A percentile compares a stretch with the other conserved stretches of the same genome.
phyloP scores from a whole-genome alignment of 1,140 invertebrate genomes.

The Aphelenchoides avenae region DNA sequence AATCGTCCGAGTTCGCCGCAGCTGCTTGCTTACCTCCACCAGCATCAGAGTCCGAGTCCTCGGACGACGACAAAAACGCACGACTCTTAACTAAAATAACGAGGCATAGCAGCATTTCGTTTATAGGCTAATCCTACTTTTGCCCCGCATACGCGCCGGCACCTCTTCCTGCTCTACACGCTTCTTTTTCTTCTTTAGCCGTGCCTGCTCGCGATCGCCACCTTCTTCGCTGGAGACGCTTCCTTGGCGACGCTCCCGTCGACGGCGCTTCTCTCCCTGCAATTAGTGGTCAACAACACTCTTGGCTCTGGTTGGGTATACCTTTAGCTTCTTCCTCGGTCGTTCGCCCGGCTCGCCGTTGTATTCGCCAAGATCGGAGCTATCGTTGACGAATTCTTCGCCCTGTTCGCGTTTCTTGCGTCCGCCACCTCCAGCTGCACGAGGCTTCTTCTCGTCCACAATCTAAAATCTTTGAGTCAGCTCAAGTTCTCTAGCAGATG shows the following conservation, averaged over 20 bases:
- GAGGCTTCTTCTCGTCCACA: conserved; percentile 20
- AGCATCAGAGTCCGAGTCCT: too few relatives aligned
- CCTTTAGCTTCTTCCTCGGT: conserved; percentile 18
- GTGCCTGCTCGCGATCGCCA: neutral
- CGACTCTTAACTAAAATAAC: conserved; percentile 34
- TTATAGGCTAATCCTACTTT: conserved; percentile 18
- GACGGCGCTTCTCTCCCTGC: neutral
- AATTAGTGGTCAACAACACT: neutral
- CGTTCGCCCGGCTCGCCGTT: conserved; percentile 8
- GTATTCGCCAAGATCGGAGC: conserved; percentile 32
- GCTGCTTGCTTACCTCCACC: too few relatives aligned
- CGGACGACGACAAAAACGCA: conserved; percentile 30
- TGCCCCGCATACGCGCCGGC: conserved; percentile 24
- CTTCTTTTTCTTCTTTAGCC: conserved; percentile 16
- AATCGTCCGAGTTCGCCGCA: too few relatives aligned
- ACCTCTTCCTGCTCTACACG: conserved; percentile 20
- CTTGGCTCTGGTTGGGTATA: neutral
- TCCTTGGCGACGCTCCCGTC: conserved; percentile 8
- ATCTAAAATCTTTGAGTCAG: conserved; percentile 6
- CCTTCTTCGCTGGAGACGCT: conserved; percentile 2
- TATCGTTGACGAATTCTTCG: conserved; percentile 37
- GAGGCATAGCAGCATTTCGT: neutral
- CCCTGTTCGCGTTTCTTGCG: conserved; percentile 21
- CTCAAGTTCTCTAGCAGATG: neutral
- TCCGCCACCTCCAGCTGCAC: conserved; percentile 7